Conservation (phyloP, 2,888 invertebrate species). For the Polylopha cassiicola region DNA sequence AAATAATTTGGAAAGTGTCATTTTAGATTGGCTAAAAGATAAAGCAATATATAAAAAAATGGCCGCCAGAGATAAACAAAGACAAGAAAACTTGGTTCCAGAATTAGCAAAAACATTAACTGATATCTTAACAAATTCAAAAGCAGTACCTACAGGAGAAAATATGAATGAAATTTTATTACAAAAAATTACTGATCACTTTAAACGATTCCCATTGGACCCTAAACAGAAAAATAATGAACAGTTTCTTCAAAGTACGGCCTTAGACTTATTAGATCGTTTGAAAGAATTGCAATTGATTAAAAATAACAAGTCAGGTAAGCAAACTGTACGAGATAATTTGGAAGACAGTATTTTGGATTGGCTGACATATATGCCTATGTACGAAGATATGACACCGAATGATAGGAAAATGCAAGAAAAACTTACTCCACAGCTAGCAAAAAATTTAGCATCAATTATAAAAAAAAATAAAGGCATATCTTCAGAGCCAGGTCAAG, state of each 20-base stretch:
- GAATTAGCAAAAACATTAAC: slow-evolving; percentile 25
- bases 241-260: slow-evolving; percentile 21
- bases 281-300: slow-evolving; percentile 24
- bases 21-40: too few species aligned
- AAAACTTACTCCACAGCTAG: slow-evolving; percentile 24
- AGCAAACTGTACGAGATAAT: slow-evolving; percentile 31
- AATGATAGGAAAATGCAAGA: slow-evolving; percentile 26
- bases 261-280: slow-evolving; percentile 20
- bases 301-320: slow-evolving; percentile 25
- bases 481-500: slow-evolving; percentile 6
- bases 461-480: slow-evolving; percentile 16
- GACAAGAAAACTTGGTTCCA: too few species aligned
- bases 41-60: too few species aligned
- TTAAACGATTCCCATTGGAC: too few species aligned
- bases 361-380: slow-evolving; percentile 30
- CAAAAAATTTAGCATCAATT: slow-evolving; percentile 24
- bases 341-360: slow-evolving; percentile 27
- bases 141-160: slow-evolving; percentile 18
- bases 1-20: too few species aligned
- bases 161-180: slow-evolving; percentile 22
- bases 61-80: too few species aligned
- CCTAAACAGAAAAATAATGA: slow-evolving; percentile 19
- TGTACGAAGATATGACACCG: slow-evolving; percentile 24
- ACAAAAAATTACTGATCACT: too few species aligned
- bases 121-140: slow-evolving; percentile 22